Conservation (phyloP, 2,888 invertebrate genomes). For the Eupithecia centaureata region DNA sequence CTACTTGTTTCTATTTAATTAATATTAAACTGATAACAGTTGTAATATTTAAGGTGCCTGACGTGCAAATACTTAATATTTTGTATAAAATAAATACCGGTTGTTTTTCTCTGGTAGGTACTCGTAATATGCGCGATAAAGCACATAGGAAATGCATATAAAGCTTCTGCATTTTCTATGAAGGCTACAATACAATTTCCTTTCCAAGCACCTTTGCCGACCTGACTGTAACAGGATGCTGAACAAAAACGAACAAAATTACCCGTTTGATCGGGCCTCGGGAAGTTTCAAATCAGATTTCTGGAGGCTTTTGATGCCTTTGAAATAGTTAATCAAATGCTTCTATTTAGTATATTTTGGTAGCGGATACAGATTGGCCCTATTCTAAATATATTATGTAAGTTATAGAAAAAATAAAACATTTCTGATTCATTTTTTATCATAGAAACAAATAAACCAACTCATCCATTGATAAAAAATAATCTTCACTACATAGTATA, state of each 20-base stretch:
- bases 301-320: slow-evolving; percentile 5
- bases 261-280: slow-evolving; percentile 10
- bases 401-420: no score
- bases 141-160: not conserved
- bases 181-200: not conserved
- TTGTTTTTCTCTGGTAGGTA: no score
- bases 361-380: not conserved
- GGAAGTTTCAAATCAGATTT: slow-evolving; percentile 22
- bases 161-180: not conserved
- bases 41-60: not conserved
- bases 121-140: no score
- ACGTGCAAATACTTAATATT: not conserved
- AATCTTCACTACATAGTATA: no score
- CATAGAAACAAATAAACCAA: no score
- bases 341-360: not conserved
- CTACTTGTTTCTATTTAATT: no score
- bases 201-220: not conserved
- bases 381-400: not conserved
- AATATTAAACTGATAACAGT: no score
- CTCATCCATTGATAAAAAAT: no score
- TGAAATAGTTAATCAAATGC: not conserved
- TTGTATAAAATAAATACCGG: no score
- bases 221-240: slow-evolving; percentile 1
- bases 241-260: slow-evolving; percentile 21
- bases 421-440: no score